Evolutionary conservation across 2,888 invertebrate species (phyloP), one percentile per base, ranked within the genome.

Genomic region (Atrina japonica): DNA sequence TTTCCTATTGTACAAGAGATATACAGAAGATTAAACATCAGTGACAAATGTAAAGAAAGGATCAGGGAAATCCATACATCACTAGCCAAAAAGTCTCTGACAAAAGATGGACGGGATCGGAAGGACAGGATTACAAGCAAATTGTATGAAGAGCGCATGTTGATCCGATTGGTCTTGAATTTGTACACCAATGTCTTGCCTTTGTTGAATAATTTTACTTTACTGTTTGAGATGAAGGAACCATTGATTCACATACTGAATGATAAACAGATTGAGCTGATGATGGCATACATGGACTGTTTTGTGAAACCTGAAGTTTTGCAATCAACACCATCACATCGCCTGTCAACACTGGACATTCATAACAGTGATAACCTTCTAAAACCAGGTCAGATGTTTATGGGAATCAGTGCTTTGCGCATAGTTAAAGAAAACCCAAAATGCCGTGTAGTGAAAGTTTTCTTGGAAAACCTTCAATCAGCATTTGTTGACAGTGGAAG

Each of bases 191-290:
- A 66, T 14, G 63, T 70, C 18, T 47, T 70, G 1, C 60, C 63
- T 25, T n/a, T 63, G 14, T 41, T 73, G 30, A 60, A 73, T 29
- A 35, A 55, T 58, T 70, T 71, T 71, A 60, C 64, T 3, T 23
- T 49, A 16, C 35, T 60, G 27, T 75, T 71, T 40, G 64, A 71
- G 58, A 30, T 30, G 11, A 58, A 45, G 55, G 60, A 64, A 27
- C 71, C 75, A 43, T 41, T 55, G 52, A 55, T 65, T 16, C 75
- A 75, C 43, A 41, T 35, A 21, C 56, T 75, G 3, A 53, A 65
- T 55, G 65, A 67, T 40, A 58, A 68, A 50, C 71, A 71, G 50
- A 58, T 59, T 21, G 60, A 52, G 18, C 56, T 71, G 18, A 41
- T 75, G 40, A 68, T 40, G 35, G 50, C 63, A 14, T 75, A 68